Percentiles rank a stretch among this genome's conserved stretches.
These are phyloP conservation scores for Caenorhabditis sp. DNA, from an alignment of 2,888 invertebrate genomes.

Conservation along the genomic window DNA sequence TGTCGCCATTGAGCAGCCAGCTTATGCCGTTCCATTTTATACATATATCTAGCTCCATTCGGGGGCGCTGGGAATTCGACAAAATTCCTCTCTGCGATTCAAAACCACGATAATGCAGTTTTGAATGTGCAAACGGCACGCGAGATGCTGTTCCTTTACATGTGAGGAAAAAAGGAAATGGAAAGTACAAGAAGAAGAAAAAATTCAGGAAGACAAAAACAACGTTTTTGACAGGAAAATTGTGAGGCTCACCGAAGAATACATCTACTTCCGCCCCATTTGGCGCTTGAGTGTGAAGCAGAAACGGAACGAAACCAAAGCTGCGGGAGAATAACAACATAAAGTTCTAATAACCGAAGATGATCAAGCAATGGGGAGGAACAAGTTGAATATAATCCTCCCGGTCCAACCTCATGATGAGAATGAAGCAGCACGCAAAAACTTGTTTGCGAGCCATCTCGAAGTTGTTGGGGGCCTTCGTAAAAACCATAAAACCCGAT, in stretches of 20 bases:
- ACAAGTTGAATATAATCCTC: conserved; percentile 30
- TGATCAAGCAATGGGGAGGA: background rate
- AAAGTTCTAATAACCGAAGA: background rate
- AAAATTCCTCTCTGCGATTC: conserved; percentile 32
- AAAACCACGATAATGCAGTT: conserved; percentile 55
- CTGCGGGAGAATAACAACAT: background rate
- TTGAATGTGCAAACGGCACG: conserved; percentile 34
- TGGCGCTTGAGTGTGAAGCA: conserved; percentile 27
- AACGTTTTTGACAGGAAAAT: conserved; percentile 47
- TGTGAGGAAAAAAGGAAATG: background rate
- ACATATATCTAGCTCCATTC: conserved; percentile 36
- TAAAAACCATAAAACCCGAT: conserved; percentile 56
- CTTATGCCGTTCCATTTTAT: conserved; percentile 51
- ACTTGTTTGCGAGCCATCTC: conserved; percentile 55
- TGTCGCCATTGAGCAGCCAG: conserved; percentile 24
- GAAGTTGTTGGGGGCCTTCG: conserved; percentile 28
- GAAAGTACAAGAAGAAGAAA: conserved; percentile 13
- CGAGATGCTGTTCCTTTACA: background rate
- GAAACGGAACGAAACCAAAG: background rate
- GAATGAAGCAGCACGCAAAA: conserved; percentile 26
- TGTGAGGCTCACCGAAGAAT: conserved; percentile 20
- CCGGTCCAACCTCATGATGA: conserved; percentile 33
- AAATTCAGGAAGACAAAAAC: conserved; percentile 26
- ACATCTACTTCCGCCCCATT: conserved; percentile 49
- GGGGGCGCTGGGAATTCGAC: background rate